These are phyloP conservation scores for Schizopygopsis pylzovi DNA, from an alignment of 2,797 vertebrate genomes.

Conservation along the genomic window DNA sequence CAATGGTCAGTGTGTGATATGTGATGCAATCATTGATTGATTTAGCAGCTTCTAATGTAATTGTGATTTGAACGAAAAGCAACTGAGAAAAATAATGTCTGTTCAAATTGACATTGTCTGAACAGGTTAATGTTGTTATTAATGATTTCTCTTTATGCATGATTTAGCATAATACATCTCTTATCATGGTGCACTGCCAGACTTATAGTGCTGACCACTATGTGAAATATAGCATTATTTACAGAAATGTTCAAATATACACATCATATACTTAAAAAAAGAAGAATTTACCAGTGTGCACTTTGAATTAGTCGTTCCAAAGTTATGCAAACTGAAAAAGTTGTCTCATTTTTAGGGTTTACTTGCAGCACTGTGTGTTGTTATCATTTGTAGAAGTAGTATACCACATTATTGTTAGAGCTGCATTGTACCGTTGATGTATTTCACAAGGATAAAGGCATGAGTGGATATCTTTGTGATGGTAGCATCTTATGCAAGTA, in stretches of 20 bases:
- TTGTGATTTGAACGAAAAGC: neutral
- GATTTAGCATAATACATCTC: neutral
- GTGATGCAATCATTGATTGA: neutral
- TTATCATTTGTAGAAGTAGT: neutral
- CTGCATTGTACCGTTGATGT: neutral
- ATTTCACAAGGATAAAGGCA: constrained; percentile 12
- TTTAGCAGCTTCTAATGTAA: neutral
- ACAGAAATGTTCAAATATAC: neutral
- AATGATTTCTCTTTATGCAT: neutral
- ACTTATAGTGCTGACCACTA: neutral
- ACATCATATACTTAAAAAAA: neutral
- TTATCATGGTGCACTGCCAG: neutral
- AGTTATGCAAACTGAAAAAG: neutral
- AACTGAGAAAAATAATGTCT: neutral
- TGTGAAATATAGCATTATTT: neutral
- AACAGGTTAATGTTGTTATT: neutral
- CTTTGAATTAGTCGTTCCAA: neutral
- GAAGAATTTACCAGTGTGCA: neutral
- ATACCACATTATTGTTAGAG: neutral
- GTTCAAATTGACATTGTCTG: neutral
- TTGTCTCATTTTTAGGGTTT: neutral
- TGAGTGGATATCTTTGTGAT: neutral
- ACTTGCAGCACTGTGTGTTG: neutral
- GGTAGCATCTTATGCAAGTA: neutral
- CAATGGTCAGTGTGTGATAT: neutral